phyloP scores from a whole-genome alignment of 2,113 vertebrate genomes.

The human region DNA sequence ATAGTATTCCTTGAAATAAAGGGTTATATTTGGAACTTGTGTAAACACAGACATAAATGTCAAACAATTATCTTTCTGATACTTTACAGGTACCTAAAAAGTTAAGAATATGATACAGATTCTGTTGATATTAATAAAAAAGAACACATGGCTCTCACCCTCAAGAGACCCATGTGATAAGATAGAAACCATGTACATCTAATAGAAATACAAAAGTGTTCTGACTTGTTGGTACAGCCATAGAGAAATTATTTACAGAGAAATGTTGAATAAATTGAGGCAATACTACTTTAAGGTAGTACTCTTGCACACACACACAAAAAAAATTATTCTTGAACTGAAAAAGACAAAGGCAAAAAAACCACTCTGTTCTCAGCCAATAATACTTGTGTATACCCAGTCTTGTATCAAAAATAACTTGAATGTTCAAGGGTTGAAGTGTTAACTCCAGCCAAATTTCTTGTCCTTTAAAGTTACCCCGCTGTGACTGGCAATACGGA shows the following conservation, averaged over 20 bases:
- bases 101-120: neutral
- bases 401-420: conserved; percentile 64
- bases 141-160: neutral
- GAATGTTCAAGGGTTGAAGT: conserved; percentile 48
- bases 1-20: neutral
- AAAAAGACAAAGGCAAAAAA: neutral
- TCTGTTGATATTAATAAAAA: neutral
- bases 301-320: neutral
- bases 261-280: neutral
- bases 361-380: neutral
- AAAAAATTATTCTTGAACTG: conserved; percentile 15
- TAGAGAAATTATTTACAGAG: neutral
- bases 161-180: neutral
- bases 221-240: neutral
- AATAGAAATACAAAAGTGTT: conserved; percentile 11
- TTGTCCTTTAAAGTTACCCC: conserved; percentile 62
- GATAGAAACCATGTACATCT: conserved; percentile 13
- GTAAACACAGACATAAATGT: neutral
- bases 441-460: conserved; percentile 71
- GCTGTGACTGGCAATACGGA: conserved; percentile 53
- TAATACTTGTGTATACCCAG: conserved; percentile 5
- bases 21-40: neutral
- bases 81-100: neutral
- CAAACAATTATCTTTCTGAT: neutral
- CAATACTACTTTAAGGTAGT: neutral